These are phyloP conservation scores for Trichosurus vulpecula DNA, from an alignment of 2,797 vertebrate genomes.

Conservation along the genomic window DNA sequence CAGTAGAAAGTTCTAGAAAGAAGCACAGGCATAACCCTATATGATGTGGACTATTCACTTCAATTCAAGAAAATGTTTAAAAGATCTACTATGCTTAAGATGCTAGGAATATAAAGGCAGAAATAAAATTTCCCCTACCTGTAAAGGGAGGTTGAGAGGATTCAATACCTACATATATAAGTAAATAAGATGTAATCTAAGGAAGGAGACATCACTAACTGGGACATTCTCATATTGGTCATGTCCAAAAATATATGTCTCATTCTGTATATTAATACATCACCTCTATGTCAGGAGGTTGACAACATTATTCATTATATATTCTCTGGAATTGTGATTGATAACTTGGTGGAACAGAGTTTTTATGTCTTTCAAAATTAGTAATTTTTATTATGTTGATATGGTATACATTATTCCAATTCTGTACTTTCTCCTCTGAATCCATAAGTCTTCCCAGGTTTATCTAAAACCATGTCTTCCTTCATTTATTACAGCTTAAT, in stretches of 20 bases:
- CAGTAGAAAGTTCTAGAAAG: not conserved
- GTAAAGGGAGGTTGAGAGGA: not conserved
- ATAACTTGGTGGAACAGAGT: not conserved
- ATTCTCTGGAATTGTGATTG: not conserved
- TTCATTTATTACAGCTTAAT: not conserved
- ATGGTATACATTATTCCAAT: not conserved
- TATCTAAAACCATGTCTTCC: not conserved
- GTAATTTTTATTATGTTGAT: not conserved
- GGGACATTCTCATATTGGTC: not conserved
- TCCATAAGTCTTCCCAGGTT: not conserved
- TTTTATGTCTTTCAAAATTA: not conserved
- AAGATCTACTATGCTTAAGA: not conserved
- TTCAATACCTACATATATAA: not conserved
- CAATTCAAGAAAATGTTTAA: not conserved
- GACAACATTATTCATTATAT: not conserved
- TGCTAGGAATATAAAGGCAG: not conserved
- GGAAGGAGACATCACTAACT: not conserved
- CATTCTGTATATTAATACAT: not conserved
- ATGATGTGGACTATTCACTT: not conserved
- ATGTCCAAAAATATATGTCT: not conserved
- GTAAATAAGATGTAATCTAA: not conserved
- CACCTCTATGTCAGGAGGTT: not conserved
- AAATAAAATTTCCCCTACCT: not conserved
- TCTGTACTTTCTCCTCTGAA: not conserved
- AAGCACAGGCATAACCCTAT: not conserved